phyloP scores from a whole-genome alignment of 2,888 invertebrate genomes.

The Drosophila incognita region DNA sequence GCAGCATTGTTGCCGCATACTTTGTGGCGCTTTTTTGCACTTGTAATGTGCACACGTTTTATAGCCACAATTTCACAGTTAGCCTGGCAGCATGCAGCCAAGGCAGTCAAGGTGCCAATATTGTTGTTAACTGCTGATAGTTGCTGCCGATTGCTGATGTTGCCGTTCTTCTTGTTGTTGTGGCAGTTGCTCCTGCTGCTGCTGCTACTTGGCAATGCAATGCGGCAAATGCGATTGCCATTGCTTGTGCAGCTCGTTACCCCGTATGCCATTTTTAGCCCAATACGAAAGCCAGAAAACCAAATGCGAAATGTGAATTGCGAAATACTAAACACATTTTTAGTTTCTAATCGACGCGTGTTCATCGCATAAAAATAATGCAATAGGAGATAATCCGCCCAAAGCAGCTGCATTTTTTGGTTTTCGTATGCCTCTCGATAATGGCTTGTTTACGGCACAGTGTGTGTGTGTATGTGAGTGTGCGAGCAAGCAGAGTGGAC shows the following conservation, averaged over 20 bases:
- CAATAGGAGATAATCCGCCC: constrained; percentile 75
- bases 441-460: constrained; percentile 60
- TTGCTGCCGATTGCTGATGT: constrained; percentile 59
- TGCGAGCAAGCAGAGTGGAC: background rate
- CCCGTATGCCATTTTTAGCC: constrained; percentile 59
- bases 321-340: constrained; percentile 71
- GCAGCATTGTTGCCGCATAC: constrained; percentile 49
- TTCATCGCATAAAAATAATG: constrained; percentile 82
- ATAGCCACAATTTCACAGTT: constrained; percentile 77
- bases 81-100: constrained; percentile 58
- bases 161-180: constrained; percentile 25
- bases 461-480: no score
- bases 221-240: constrained; percentile 71
- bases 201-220: constrained; percentile 60
- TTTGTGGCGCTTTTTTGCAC: constrained; percentile 57
- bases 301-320: constrained; percentile 33
- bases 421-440: constrained; percentile 61
- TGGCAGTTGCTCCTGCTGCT: constrained; percentile 14
- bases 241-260: constrained; percentile 55
- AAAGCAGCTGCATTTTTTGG: constrained; percentile 65
- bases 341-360: constrained; percentile 80
- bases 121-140: constrained; percentile 81
- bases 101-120: constrained; percentile 75
- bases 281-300: constrained; percentile 48
- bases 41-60: constrained; percentile 75